phyloP scores from a whole-genome alignment of 2,113 vertebrate species.

The Burhinus bistriatus region DNA sequence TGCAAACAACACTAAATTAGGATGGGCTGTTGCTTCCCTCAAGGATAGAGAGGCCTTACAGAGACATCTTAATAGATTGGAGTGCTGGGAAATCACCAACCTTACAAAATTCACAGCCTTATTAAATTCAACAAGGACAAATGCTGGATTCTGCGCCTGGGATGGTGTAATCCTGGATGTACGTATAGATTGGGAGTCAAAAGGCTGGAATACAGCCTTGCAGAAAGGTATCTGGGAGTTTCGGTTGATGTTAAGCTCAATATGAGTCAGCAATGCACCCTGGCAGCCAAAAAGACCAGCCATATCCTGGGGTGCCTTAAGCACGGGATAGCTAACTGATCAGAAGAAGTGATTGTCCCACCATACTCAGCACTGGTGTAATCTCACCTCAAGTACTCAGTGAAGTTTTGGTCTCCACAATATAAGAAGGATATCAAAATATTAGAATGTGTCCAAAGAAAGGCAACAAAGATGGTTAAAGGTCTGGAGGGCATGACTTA shows the following conservation, averaged over 20 bases:
- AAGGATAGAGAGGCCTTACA: not conserved
- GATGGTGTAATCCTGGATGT: not conserved
- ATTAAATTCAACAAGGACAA: not conserved
- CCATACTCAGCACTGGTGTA: too few species aligned
- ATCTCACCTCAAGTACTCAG: not conserved
- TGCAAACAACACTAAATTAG: not conserved
- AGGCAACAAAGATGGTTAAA: not conserved
- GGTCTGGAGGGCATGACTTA: too few species aligned
- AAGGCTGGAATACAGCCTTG: not conserved
- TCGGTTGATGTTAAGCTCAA: not conserved
- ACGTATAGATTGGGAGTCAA: not conserved
- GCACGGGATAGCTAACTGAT: not conserved
- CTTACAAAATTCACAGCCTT: not conserved
- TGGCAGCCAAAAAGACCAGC: not conserved
- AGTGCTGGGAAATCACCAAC: not conserved
- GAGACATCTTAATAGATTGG: not conserved
- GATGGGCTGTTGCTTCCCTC: not conserved
- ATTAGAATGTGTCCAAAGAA: not conserved
- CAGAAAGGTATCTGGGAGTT: not conserved
- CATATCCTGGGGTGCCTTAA: not conserved
- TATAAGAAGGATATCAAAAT: not conserved
- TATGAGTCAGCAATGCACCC: not conserved
- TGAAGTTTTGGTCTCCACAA: not conserved
- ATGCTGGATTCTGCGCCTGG: not conserved
- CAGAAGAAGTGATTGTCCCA: not conserved